These are phyloP conservation scores for Automeris io DNA, from an alignment of 2,888 invertebrate genomes.

Conservation along the genomic window DNA sequence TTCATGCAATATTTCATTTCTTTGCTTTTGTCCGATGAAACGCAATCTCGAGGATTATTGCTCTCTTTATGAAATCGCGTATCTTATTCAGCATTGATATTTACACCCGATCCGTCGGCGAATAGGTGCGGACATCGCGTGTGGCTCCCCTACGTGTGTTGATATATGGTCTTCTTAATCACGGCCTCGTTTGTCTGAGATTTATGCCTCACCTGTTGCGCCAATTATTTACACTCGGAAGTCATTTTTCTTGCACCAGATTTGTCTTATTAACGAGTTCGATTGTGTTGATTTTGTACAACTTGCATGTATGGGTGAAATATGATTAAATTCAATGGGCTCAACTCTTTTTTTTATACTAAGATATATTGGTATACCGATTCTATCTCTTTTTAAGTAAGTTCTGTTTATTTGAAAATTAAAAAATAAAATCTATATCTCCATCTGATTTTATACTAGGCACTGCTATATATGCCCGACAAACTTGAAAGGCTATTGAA, in stretches of 20 bases:
- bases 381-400: background rate
- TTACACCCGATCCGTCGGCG: constrained; percentile 27
- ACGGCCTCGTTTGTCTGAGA: constrained; percentile 57
- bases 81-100: constrained; percentile 27
- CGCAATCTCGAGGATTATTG: constrained; percentile 4
- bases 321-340: constrained; percentile 1
- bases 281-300: constrained; percentile 17
- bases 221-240: constrained; percentile 69
- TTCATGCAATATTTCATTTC: constrained; percentile 5
- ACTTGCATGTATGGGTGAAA: too few species aligned
- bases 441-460: too few species aligned
- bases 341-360: too few species aligned
- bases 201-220: constrained; percentile 70
- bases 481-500: too few species aligned
- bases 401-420: too few species aligned
- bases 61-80: constrained; percentile 5
- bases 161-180: constrained; percentile 68
- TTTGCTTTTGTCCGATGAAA: constrained; percentile 3
- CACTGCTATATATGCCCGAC: too few species aligned
- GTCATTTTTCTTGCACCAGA: constrained; percentile 38
- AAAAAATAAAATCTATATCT: too few species aligned
- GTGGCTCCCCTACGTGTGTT: constrained; percentile 48
- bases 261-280: constrained; percentile 19
- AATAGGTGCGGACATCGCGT: constrained; percentile 48
- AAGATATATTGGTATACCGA: too few species aligned